Evolutionary conservation across 2,113 vertebrate species (phyloP), one percentile per base, ranked within the genome.

Genomic region (Corvus moneduloides): DNA sequence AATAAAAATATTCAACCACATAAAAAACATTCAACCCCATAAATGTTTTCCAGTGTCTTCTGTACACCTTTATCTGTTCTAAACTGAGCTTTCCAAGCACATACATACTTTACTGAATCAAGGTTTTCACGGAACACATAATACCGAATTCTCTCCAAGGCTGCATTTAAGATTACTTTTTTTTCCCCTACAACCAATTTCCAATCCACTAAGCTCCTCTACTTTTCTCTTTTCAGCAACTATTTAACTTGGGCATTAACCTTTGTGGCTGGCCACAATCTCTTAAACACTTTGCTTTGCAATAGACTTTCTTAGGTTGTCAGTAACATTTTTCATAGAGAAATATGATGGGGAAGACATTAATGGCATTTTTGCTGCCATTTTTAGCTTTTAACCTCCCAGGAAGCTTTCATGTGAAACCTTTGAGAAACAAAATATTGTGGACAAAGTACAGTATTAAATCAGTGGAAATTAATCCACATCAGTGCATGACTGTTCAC

Each of bases 161-260:
- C 30, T 71, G 13, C 39, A 37, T 76, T 92, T 33, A 58, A 51
- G 54, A 87, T 67, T 46, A 32, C 46, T 46, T 26, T 5, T n/a
- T 66, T 26, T 44, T 10, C 1, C 33, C 32, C 63, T 86, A 79
- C 61, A 92, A 69, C 44, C 79, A 63, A 79, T 96, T 97, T 94
- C 68, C 68, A 90, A 88, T 59, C 75, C 89, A 96, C 69, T 97
- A 96, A 92, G 26, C 54, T 67, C 33, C 35, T 77, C 78, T 75
- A 73, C 54, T 89, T 93, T 87, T 78, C 54, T 69, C 58, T 95
- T 87, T 92, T 79, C 87, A 80, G 73, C 51, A 88, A 30, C 86
- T 88, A 9, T 84, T 96, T 92, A 86, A 91, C 84, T 94, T 86
- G 64, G 41, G 74, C 23, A 84, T 92, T 96, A 95, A 95, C 86